These are phyloP conservation scores for Copsychus sechellarum DNA, from an alignment of 2,113 vertebrate genomes.

Conservation along the genomic window DNA sequence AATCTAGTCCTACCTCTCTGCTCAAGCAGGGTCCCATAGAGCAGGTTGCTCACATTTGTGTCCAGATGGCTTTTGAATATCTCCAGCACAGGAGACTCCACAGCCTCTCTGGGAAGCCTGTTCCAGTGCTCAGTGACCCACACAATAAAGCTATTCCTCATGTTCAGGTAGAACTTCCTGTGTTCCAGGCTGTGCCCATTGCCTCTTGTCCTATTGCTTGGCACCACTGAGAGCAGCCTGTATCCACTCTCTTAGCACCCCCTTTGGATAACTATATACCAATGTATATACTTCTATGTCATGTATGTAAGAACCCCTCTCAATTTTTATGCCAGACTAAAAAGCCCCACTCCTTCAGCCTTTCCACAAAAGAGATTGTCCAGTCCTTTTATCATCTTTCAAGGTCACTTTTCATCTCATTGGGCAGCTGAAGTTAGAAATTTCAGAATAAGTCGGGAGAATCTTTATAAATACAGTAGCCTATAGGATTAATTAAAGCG, in stretches of 20 bases:
- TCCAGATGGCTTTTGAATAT: not conserved
- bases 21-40: not conserved
- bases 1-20: no score
- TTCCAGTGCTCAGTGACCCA: not conserved
- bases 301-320: not conserved
- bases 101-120: not conserved
- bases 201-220: not conserved
- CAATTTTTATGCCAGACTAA: not conserved
- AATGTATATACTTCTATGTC: not conserved
- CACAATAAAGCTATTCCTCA: not conserved
- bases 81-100: not conserved
- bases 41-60: not conserved
- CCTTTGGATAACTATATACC: not conserved
- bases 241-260: not conserved
- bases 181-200: not conserved
- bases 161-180: not conserved
- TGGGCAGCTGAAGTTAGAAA: not conserved
- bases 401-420: not conserved
- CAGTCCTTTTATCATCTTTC: not conserved
- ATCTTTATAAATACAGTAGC: not conserved
- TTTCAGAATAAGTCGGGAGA: not conserved
- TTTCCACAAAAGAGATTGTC: not conserved
- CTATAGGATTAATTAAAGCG: not conserved
- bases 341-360: accelerated
- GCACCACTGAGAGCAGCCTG: not conserved